Evolutionary conservation across 1,140 invertebrate species (phyloP), one percentile per base, ranked within the genome.

Genomic region (Pseudoatta argentina): DNA sequence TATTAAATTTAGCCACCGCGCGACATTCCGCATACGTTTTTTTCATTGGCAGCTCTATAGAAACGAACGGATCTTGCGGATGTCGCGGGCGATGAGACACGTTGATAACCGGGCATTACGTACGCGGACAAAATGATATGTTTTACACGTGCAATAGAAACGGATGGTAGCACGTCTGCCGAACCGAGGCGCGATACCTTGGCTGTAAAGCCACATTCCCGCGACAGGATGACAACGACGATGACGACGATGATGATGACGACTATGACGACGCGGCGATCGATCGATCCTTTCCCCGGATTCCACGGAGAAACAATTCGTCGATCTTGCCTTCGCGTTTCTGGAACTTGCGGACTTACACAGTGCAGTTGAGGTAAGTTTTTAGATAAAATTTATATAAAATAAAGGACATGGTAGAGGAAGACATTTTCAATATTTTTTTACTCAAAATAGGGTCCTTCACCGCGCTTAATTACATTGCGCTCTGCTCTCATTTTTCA

Each of bases 51-150:
- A 51, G 24, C 14, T 44, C 39, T 27, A 21, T 71, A 81, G 24
- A 83, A 61, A 61, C 14, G 67, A 34, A 5, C 6, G 69, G 78
- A 48, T 83, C 67, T 83, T 24, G 39, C 66, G 18, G 8, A 44
- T 24, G 51, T 55, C 30, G 30, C 16, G 21, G 55, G 21, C 34
- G 39, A 59, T 18, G 7, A 21, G 18, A 24, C 39, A 24, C 27
- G 4, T 75, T 83, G 79, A 83, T 83, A 83, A 75, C 69, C 69
- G 6, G 24, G 18, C 14, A 73, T 61, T 82, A 82, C 3, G 27
- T n/a, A 24, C 53, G 51, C 21, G 24, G 39, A 8, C 34, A n/a
- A 73, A 83, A 73, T 63, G 14, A 83, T 63, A 83, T 14, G 55
- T 83, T 75, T 83, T 39, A 61, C 53, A 44, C 21, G 21, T 71